Conservation (phyloP, 2,797 vertebrate genomes). For the Trichosurus vulpecula region DNA sequence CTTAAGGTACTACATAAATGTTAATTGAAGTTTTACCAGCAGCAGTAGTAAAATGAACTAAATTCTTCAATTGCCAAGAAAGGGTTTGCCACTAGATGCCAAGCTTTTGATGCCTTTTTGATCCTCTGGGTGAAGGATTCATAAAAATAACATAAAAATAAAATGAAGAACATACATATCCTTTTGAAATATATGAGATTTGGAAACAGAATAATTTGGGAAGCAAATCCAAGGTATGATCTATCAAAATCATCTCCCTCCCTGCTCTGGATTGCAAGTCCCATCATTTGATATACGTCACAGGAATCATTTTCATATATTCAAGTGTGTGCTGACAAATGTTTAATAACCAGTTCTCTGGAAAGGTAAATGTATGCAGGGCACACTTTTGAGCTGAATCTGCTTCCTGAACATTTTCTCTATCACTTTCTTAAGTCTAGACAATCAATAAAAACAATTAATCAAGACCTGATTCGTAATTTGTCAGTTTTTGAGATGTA, state of each 20-base stretch:
- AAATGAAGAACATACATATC: background rate
- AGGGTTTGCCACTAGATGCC: background rate
- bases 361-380: background rate
- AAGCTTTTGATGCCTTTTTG: background rate
- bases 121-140: background rate
- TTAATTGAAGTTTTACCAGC: background rate
- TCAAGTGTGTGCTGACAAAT: background rate
- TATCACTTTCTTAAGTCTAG: background rate
- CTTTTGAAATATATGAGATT: background rate
- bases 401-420: background rate
- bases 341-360: background rate
- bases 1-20: background rate
- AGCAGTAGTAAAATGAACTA: background rate
- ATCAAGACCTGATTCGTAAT: background rate
- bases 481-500: background rate
- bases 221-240: background rate
- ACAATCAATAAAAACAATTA: background rate
- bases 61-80: background rate
- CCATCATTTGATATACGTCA: background rate
- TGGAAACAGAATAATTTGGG: background rate
- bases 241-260: background rate
- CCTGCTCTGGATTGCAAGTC: background rate
- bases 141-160: slow-evolving; percentile 21
- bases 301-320: background rate
- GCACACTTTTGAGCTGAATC: background rate